phyloP scores from a whole-genome alignment of 1,140 invertebrate species.

The Ceratitis capitata region DNA sequence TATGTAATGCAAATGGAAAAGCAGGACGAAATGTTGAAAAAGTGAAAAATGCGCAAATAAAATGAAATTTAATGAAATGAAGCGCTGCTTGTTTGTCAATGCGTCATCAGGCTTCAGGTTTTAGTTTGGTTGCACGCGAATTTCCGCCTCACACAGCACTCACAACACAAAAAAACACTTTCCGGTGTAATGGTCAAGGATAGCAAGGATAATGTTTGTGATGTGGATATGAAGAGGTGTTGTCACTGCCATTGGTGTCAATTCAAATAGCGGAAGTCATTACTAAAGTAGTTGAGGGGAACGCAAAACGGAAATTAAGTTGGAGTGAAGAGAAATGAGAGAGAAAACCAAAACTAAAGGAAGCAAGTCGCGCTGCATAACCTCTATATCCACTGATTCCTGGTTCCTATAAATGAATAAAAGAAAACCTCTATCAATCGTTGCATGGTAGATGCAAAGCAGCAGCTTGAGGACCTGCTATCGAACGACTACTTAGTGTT shows the following conservation, averaged over 20 bases:
- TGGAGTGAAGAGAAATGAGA: not conserved
- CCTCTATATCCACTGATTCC: too few relatives aligned
- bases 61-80: slow-evolving; percentile 23
- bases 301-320: not conserved
- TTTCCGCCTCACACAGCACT: not conserved
- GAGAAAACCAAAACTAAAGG: too few relatives aligned
- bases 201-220: not conserved
- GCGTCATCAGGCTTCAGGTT: slow-evolving; percentile 11
- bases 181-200: not conserved
- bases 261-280: not conserved
- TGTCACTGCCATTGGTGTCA: not conserved
- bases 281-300: not conserved
- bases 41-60: slow-evolving; percentile 19
- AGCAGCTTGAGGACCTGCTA: too few relatives aligned
- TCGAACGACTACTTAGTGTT: too few relatives aligned
- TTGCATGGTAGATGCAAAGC: too few relatives aligned
- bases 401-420: too few relatives aligned
- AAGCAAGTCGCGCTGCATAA: too few relatives aligned
- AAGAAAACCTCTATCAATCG: too few relatives aligned
- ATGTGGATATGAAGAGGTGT: not conserved
- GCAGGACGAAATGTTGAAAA: slow-evolving; percentile 3
- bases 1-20: not conserved
- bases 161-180: not conserved
- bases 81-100: slow-evolving; percentile 16
- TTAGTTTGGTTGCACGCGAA: slow-evolving; percentile 22